Evolutionary conservation across 2,888 invertebrate species (phyloP).

Genomic region (Ophioninae sp.): DNA sequence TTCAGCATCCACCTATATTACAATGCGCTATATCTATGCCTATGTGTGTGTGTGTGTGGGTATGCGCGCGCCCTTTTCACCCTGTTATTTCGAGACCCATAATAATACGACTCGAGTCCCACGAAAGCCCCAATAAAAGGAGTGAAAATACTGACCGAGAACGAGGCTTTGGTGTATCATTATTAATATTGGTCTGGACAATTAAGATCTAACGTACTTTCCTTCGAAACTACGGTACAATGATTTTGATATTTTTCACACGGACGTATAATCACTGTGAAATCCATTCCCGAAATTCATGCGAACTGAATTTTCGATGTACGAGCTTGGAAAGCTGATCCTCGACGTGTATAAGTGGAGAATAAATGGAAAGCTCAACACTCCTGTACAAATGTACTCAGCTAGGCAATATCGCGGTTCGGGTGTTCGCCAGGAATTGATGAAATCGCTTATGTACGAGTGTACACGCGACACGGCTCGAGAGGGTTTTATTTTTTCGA

Average conservation of each 20-base stretch:
- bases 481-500: neutral
- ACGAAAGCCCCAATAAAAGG: neutral
- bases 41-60: neutral
- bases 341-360: neutral
- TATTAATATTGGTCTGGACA: too few relatives aligned
- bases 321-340: neutral
- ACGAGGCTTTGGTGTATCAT: neutral
- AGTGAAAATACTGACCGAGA: neutral
- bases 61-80: neutral
- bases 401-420: neutral
- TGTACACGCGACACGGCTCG: neutral
- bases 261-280: neutral
- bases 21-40: conserved; percentile 1
- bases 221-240: too few relatives aligned
- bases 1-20: conserved; percentile 36
- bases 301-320: neutral
- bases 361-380: neutral
- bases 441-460: neutral
- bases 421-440: neutral
- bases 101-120: neutral
- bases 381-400: neutral
- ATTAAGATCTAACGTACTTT: too few relatives aligned
- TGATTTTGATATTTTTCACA: too few relatives aligned
- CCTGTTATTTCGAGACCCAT: neutral
- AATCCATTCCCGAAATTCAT: neutral